Evolutionary conservation across 2,888 invertebrate species (phyloP).

Genomic region (Philhelius pedissequus): DNA sequence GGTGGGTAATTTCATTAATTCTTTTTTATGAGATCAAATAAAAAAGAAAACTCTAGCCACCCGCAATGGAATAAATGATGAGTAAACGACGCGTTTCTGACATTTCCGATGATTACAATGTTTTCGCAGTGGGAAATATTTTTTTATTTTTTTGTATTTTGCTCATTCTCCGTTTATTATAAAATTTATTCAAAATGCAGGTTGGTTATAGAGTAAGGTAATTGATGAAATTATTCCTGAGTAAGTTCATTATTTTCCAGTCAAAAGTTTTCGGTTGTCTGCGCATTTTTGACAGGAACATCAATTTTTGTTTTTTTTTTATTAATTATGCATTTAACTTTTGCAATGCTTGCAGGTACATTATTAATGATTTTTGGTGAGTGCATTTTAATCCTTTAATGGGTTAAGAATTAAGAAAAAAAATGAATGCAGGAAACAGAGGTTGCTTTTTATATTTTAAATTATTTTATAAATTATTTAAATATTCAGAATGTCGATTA

Average conservation of each 20-base stretch:
- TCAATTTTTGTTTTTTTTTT: constrained; percentile 6
- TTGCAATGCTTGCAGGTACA: constrained; percentile 4
- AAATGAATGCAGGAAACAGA: neutral
- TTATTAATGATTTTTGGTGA: constrained; percentile 30
- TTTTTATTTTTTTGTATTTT: neutral
- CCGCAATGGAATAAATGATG: constrained; percentile 67
- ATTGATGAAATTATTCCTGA: constrained; percentile 62
- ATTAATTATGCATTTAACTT: constrained; percentile 22
- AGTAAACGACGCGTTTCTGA: constrained; percentile 65
- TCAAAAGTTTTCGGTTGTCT: constrained; percentile 51
- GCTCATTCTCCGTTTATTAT: constrained; percentile 12
- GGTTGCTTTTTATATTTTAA: neutral
- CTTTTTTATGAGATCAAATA: constrained; percentile 44
- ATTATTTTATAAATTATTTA: no score
- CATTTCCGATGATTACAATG: constrained; percentile 67
- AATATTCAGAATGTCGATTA: no score
- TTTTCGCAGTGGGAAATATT: constrained; percentile 39
- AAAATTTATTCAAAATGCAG: constrained; percentile 53
- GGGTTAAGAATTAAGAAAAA: neutral
- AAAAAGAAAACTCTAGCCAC: constrained; percentile 43
- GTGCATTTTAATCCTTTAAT: constrained; percentile 17
- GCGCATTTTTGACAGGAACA: constrained; percentile 37
- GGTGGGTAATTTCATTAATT: constrained; percentile 61
- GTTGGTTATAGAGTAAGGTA: constrained; percentile 36
- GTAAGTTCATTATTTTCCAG: constrained; percentile 56